Evolutionary conservation across 35 echinoderm and acorn worm genomes (phyloP).

Genomic region (Chiridota heheva): DNA sequence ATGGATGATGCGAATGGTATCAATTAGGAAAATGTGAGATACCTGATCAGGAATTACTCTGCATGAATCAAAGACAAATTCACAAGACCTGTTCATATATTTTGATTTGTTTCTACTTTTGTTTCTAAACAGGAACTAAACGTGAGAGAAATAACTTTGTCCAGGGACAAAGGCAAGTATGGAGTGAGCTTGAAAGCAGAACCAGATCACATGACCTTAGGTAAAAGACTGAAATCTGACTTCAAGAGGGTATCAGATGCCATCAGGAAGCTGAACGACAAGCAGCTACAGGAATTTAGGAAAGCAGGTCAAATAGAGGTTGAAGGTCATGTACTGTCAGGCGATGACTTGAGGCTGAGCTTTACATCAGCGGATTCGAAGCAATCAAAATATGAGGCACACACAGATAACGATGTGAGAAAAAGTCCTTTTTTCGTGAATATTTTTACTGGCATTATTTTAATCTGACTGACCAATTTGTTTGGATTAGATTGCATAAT

Average conservation of each 20-base stretch:
- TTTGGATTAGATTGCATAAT: no score
- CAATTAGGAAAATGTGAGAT: no score
- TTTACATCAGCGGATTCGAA: slow-evolving; percentile 60
- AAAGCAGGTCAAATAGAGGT: slow-evolving; percentile 75
- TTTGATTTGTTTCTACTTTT: no score
- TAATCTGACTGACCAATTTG: no score
- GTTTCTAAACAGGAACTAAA: slow-evolving; percentile 76
- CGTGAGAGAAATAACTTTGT: slow-evolving; percentile 73
- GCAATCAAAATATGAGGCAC: slow-evolving; percentile 85
- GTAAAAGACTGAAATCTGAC: slow-evolving; percentile 82
- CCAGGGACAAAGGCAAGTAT: slow-evolving; percentile 91
- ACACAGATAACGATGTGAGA: slow-evolving; percentile 89
- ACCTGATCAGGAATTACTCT: no score
- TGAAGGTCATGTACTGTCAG: slow-evolving; percentile 70
- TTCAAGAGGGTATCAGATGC: slow-evolving; percentile 73
- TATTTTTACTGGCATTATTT: no score
- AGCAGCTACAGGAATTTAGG: slow-evolving; percentile 79
- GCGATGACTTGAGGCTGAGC: slow-evolving; percentile 73
- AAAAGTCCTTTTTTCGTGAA: neutral
- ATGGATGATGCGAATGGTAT: no score
- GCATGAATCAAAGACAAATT: no score
- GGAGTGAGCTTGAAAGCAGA: slow-evolving; percentile 80
- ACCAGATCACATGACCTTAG: slow-evolving; percentile 86
- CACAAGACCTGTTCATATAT: no score
- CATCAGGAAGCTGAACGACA: slow-evolving; percentile 75